Conservation (phyloP, 2,113 vertebrate species). For the Psilopsiagon aurifrons region DNA sequence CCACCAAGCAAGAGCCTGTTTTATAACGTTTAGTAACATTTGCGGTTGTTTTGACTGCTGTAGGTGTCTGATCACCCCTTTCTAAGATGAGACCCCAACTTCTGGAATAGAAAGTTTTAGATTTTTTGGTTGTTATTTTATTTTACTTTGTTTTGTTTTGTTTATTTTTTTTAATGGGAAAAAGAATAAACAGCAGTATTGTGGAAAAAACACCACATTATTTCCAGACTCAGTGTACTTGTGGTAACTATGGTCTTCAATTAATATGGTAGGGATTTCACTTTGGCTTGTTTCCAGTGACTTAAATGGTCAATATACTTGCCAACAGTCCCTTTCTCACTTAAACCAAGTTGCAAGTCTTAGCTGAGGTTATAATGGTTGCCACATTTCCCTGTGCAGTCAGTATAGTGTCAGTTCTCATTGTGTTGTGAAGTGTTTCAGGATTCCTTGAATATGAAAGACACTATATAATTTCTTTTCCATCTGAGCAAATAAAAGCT, state of each 20-base stretch:
- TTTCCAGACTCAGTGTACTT: slow-evolving; percentile 1
- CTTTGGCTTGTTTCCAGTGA: slow-evolving; percentile 23
- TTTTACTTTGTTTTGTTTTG: background rate
- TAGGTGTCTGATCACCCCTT: background rate
- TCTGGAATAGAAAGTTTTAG: background rate
- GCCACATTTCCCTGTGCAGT: slow-evolving; percentile 36
- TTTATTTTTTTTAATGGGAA: background rate
- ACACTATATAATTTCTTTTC: slow-evolving; percentile 5
- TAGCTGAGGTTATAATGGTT: slow-evolving; percentile 8
- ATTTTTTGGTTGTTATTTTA: background rate
- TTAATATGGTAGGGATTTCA: background rate
- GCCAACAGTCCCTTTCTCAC: background rate
- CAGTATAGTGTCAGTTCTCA: background rate
- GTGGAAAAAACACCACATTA: background rate
- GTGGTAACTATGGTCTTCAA: background rate
- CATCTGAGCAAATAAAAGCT: slow-evolving; percentile 32
- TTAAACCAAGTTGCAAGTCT: slow-evolving; percentile 21
- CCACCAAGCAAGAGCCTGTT: background rate
- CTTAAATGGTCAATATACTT: background rate
- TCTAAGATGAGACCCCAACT: background rate
- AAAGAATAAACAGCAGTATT: background rate
- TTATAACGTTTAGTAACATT: background rate
- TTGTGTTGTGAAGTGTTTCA: slow-evolving; percentile 16
- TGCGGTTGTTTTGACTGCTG: background rate
- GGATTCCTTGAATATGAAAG: slow-evolving; percentile 3